phyloP scores from a whole-genome alignment of 1,140 invertebrate species.

The Campoletis sonorensis region DNA sequence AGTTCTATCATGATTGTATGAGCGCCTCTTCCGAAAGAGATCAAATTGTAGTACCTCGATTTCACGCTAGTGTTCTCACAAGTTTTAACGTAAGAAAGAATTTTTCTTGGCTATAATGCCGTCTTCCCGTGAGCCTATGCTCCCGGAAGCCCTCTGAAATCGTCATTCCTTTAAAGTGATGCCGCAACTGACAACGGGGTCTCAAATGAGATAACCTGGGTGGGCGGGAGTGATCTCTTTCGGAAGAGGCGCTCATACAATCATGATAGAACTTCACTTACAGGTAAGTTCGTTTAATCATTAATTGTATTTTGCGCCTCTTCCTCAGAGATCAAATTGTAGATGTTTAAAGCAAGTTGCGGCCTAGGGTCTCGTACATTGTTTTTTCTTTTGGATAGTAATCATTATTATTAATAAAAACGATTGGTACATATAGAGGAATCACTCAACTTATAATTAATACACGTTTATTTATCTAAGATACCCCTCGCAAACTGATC shows the following conservation, averaged over 20 bases:
- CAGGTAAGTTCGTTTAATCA: slow-evolving; percentile 32
- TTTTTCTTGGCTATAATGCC: not conserved
- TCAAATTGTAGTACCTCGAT: not conserved
- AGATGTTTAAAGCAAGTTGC: slow-evolving; percentile 36
- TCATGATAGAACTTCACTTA: slow-evolving; percentile 35
- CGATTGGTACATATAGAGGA: not conserved
- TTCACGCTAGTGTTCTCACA: not conserved
- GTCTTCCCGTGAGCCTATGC: not conserved
- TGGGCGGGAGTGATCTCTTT: not conserved
- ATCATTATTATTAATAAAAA: not conserved
- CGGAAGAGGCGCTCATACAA: slow-evolving; percentile 21
- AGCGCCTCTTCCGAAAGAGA: not conserved
- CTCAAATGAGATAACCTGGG: not conserved
- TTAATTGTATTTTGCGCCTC: slow-evolving; percentile 27
- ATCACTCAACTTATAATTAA: not conserved
- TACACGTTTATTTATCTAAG: not conserved
- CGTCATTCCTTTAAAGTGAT: not conserved
- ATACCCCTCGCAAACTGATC: slow-evolving; percentile 32
- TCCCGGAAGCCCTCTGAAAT: not conserved
- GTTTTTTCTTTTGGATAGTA: not conserved
- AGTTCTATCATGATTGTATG: too few species aligned
- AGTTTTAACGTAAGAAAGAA: not conserved
- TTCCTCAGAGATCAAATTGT: slow-evolving; percentile 39
- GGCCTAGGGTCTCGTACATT: not conserved
- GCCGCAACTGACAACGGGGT: not conserved